Evolutionary conservation across 2,888 invertebrate species (phyloP).

Genomic region (Ligdia adustata): DNA sequence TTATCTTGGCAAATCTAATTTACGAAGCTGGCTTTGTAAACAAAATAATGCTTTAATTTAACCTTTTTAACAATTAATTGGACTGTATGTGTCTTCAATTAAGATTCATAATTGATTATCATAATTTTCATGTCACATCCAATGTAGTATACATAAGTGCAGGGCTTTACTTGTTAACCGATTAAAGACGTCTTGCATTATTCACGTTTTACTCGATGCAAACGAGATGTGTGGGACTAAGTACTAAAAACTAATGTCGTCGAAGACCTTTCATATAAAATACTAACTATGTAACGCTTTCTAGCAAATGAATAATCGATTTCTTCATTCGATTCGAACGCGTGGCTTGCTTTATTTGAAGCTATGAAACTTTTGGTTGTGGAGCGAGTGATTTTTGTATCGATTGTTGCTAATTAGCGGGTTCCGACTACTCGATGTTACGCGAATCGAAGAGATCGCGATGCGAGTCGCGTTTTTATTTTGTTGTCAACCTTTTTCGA

Average conservation of each 20-base stretch:
- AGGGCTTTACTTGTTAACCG: slow-evolving; percentile 16
- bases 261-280: slow-evolving; percentile 1
- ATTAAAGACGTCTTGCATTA: slow-evolving; percentile 12
- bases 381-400: slow-evolving; percentile 7
- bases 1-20: no score
- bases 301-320: slow-evolving; percentile 8
- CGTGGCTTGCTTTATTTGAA: background rate
- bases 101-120: background rate
- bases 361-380: slow-evolving; percentile 13
- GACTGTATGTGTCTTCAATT: no score
- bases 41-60: no score
- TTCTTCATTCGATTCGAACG: background rate
- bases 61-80: no score
- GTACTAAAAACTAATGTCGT: slow-evolving; percentile 13
- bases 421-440: slow-evolving; percentile 1
- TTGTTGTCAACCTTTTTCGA: background rate
- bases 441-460: background rate
- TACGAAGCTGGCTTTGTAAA: no score
- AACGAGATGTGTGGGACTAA: slow-evolving; percentile 20
- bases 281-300: slow-evolving; percentile 20
- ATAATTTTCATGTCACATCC: slow-evolving; percentile 7
- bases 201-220: slow-evolving; percentile 4
- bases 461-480: slow-evolving; percentile 9
- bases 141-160: slow-evolving; percentile 5
- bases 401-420: slow-evolving; percentile 5